Evolutionary conservation across 1,140 invertebrate genomes (phyloP).

Genomic region (Hirudo medicinalis): DNA sequence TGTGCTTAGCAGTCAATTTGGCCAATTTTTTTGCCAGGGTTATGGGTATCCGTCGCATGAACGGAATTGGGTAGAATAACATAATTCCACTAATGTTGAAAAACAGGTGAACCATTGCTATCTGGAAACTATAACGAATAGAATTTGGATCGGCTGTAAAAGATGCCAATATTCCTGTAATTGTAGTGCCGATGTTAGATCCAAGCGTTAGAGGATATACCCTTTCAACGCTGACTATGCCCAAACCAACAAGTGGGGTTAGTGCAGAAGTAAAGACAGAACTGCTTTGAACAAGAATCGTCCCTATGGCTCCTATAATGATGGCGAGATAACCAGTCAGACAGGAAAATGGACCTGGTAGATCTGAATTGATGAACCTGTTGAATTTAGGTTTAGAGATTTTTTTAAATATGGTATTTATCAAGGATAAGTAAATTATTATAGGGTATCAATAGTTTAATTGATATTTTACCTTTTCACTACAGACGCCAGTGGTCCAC

Average conservation of each 20-base stretch:
- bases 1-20: constrained; percentile 43
- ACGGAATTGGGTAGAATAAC: constrained; percentile 50
- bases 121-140: constrained; percentile 14
- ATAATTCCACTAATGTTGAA: constrained; percentile 42
- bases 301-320: constrained; percentile 43
- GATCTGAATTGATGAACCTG: constrained; percentile 43
- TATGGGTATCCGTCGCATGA: constrained; percentile 44
- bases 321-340: constrained; percentile 46
- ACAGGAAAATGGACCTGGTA: constrained; percentile 36
- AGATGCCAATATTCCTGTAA: constrained; percentile 43
- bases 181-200: constrained; percentile 49
- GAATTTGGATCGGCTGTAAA: constrained; percentile 32
- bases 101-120: constrained; percentile 30
- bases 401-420: no score
- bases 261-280: constrained; percentile 50
- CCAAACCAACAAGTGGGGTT: constrained; percentile 47
- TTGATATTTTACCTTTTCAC: background rate
- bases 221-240: constrained; percentile 45
- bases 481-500: background rate
- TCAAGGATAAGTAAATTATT: no score
- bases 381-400: constrained; percentile 28
- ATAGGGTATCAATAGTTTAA: background rate
- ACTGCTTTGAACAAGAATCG: constrained; percentile 47
- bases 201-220: constrained; percentile 48
- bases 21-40: constrained; percentile 45